Evolutionary conservation across 2,797 vertebrate genomes (phyloP), one percentile per base, ranked within the genome.

Genomic region (Sebastes steindachneri): DNA sequence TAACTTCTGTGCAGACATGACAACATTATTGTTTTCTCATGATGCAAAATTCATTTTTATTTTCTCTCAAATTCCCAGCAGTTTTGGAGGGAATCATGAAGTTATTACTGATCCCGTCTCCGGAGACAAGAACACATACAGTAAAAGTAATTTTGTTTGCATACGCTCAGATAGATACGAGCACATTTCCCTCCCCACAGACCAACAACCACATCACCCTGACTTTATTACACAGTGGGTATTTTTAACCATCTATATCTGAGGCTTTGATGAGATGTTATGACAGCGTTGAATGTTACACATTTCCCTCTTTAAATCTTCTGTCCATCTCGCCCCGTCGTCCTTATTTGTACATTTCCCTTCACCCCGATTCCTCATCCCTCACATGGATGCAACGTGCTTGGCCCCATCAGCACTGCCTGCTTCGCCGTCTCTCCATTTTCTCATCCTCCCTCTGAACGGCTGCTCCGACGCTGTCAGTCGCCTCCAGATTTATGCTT

Each of bases 401-500:
- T 23, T 53, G 6, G 41, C 63, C 81, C 66, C 64, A 67, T 79
- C 65, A 28, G 33, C 73, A 19, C 64, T 33, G 37, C 53, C 64
- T 73, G 21, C 77, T 75, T 57, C 53, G 19, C 57, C 17, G 5
- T 77, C 70, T 28, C 60, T 80, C 41, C 1, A 1, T 77, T 75
- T 87, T 87, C 60, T 83, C 72, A 77, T 88, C 86, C 87, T 79
- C 76, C 86, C 76, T 76, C 84, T n/a, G 8, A 88, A 57, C 85
- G 74, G 75, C 89, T 91, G 84, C 82, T 89, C 77, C 28, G 77
- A 86, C 17, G 69, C 70, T 69, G 76, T 85, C 88, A 74, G 53
- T 90, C 76, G 51, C 88, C 86, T 72, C 57, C 82, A 71, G 85
- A 90, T 89, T 88, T 81, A 85, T 74, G 83, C 35, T 84, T 48